A percentile compares a stretch with the other conserved stretches of the same genome.
phyloP scores from a whole-genome alignment of 1,140 invertebrate genomes.

The Drosophila nikananu region DNA sequence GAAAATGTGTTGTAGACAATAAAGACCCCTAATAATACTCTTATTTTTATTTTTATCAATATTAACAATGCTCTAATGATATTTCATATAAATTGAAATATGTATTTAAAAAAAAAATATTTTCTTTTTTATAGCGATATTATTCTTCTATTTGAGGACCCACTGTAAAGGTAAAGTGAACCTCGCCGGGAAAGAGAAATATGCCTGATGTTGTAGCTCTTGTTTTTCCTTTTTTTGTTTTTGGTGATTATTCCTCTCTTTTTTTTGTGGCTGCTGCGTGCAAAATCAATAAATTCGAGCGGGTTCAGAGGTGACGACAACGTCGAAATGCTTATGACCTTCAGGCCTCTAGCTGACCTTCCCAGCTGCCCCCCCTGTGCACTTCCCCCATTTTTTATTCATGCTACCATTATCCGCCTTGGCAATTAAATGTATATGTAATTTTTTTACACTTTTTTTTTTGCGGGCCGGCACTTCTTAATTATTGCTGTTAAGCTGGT shows the following conservation, averaged over 20 bases:
- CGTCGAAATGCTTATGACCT: conserved; percentile 74
- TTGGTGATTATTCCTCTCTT: conserved; percentile 35
- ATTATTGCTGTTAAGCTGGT: conserved; percentile 54
- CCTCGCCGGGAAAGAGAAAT: conserved; percentile 27
- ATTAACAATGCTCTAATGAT: too few species aligned
- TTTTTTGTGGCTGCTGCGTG: conserved; percentile 59
- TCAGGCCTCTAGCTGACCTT: conserved; percentile 67
- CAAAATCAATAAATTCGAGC: conserved; percentile 81
- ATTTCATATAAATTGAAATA: not conserved
- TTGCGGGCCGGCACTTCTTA: conserved; percentile 46
- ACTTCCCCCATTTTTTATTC: not conserved
- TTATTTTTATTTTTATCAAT: too few species aligned
- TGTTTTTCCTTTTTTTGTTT: conserved; percentile 4
- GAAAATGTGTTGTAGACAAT: not conserved
- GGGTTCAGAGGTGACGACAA: conserved; percentile 80
- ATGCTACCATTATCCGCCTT: conserved; percentile 30
- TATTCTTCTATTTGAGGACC: not conserved
- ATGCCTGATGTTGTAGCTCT: conserved; percentile 31
- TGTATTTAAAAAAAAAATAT: too few species aligned
- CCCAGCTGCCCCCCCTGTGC: conserved; percentile 11
- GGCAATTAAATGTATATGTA: conserved; percentile 46
- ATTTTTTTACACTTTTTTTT: conserved; percentile 37
- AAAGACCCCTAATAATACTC: not conserved
- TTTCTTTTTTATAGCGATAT: not conserved
- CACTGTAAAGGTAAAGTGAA: conserved; percentile 30